phyloP scores from a whole-genome alignment of 2,797 vertebrate genomes.

The Fistularia commersonii region DNA sequence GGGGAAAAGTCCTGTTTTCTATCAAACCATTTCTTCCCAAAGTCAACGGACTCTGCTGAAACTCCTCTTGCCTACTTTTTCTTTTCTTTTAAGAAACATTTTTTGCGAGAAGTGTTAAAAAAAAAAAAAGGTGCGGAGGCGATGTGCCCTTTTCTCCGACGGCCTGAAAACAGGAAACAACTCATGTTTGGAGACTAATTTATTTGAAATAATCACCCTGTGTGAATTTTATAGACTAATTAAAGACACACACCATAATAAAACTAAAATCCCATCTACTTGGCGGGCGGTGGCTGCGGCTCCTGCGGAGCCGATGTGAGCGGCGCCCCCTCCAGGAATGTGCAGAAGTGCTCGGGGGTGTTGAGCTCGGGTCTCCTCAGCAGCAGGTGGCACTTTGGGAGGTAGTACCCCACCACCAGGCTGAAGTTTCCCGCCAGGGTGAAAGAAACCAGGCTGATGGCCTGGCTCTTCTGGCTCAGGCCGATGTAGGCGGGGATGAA shows the following conservation, averaged over 20 bases:
- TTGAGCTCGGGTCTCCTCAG: slow-evolving; percentile 78
- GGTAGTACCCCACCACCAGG: slow-evolving; percentile 72
- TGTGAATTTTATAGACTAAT: too few species aligned
- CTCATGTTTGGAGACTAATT: too few species aligned
- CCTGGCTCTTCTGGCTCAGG: slow-evolving; percentile 34
- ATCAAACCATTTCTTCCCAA: too few species aligned
- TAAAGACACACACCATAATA: background rate
- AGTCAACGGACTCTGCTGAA: too few species aligned
- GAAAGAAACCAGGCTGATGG: slow-evolving; percentile 70
- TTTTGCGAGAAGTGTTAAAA: too few species aligned
- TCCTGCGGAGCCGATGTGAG: slow-evolving; percentile 47
- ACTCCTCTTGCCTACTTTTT: too few species aligned
- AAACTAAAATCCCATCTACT: slow-evolving; percentile 4
- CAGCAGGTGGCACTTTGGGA: slow-evolving; percentile 86
- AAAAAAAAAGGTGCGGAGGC: too few species aligned
- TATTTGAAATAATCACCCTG: background rate
- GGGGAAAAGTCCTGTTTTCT: too few species aligned
- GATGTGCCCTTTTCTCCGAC: too few species aligned
- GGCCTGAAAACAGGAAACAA: too few species aligned
- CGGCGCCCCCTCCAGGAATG: slow-evolving; percentile 56
- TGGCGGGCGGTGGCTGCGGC: slow-evolving; percentile 23
- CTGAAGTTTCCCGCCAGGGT: slow-evolving; percentile 71
- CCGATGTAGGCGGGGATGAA: slow-evolving; percentile 80
- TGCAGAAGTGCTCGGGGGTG: slow-evolving; percentile 77
- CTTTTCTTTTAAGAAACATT: too few species aligned